phyloP scores from a whole-genome alignment of 2,797 vertebrate species.

The Pogonophryne albipinna region DNA sequence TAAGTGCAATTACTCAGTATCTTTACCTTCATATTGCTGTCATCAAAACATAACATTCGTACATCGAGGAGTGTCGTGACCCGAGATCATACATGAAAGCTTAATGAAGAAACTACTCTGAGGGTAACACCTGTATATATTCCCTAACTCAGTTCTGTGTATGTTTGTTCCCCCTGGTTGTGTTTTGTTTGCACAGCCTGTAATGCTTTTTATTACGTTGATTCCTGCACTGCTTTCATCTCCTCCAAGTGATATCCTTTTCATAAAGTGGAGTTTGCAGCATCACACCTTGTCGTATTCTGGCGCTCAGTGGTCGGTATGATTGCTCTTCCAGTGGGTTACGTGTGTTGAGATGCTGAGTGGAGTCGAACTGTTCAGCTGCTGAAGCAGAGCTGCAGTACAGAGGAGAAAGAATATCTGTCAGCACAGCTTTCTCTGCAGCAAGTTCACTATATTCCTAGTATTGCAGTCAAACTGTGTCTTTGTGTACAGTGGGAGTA shows the following conservation, averaged over 20 bases:
- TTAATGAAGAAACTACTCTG: not conserved
- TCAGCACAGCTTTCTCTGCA: constrained; percentile 13
- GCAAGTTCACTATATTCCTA: not conserved
- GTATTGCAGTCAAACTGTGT: not conserved
- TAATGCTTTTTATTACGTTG: not conserved
- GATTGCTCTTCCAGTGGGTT: constrained; percentile 52
- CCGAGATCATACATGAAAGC: not conserved
- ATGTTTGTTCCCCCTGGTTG: constrained; percentile 6
- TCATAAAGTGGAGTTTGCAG: constrained; percentile 32
- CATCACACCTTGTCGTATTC: constrained; percentile 20
- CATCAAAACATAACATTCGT: not conserved
- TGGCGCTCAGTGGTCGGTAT: constrained; percentile 42
- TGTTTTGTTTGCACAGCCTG: constrained; percentile 29
- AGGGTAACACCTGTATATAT: not conserved
- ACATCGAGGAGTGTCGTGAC: not conserved
- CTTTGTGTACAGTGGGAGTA: not conserved
- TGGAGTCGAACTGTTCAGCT: constrained; percentile 12
- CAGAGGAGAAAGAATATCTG: constrained; percentile 1
- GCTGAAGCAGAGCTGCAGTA: constrained; percentile 24
- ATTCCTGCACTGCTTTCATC: constrained; percentile 16
- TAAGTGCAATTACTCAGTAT: not conserved
- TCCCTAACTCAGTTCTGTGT: not conserved
- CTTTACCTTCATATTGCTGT: not conserved
- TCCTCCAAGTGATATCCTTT: constrained; percentile 28
- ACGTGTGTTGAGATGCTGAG: constrained; percentile 23